Evolutionary conservation across 1,140 invertebrate species (phyloP).

Genomic region (Bombus pascuorum): DNA sequence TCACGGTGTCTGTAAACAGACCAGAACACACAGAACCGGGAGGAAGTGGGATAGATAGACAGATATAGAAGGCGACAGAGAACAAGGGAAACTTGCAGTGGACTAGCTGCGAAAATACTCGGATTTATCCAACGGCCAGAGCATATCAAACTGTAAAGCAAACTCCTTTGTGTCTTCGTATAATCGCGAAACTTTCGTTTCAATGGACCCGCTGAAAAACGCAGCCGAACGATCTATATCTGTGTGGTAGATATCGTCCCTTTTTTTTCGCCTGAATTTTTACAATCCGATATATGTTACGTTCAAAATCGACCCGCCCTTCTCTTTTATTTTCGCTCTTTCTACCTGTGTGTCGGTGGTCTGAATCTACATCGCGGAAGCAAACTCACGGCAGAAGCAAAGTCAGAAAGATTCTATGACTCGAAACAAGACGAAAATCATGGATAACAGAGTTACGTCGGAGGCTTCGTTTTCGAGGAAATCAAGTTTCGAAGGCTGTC

Average conservation of each 20-base stretch:
- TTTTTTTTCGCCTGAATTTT: neutral
- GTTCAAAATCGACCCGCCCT: neutral
- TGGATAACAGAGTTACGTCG: too few species aligned
- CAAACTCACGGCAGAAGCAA: too few species aligned
- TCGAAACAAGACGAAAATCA: too few species aligned
- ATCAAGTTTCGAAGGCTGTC: too few species aligned
- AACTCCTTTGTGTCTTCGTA: slow-evolving; percentile 23
- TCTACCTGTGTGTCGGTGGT: too few species aligned
- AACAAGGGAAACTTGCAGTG: neutral
- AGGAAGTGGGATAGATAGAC: neutral
- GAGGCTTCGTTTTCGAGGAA: too few species aligned
- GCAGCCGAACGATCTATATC: neutral
- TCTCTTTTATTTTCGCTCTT: neutral
- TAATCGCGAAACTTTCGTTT: slow-evolving; percentile 28
- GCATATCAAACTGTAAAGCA: slow-evolving; percentile 43
- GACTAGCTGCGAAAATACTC: slow-evolving; percentile 14
- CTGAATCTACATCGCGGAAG: too few species aligned
- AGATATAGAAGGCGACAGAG: neutral
- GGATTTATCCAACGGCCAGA: slow-evolving; percentile 22
- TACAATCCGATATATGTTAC: slow-evolving; percentile 7
- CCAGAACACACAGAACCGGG: neutral
- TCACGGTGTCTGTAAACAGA: slow-evolving; percentile 38
- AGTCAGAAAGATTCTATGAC: too few species aligned
- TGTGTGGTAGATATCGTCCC: neutral
- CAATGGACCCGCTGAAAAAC: slow-evolving; percentile 31